These are phyloP conservation scores for Calyptomena viridis DNA, from an alignment of 2,113 vertebrate genomes.

Conservation along the genomic window DNA sequence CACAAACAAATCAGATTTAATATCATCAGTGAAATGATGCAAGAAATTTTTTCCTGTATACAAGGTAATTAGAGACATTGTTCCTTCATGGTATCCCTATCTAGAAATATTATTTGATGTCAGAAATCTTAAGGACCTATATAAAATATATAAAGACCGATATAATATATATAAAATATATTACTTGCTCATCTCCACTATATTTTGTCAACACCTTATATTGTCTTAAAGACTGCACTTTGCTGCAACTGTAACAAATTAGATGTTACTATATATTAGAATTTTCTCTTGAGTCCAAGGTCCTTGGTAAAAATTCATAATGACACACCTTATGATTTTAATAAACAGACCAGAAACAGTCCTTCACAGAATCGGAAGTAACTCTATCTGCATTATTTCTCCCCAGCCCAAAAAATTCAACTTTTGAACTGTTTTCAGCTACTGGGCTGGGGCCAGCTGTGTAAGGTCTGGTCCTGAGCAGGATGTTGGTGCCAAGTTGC, in stretches of 20 bases:
- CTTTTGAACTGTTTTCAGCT: background rate
- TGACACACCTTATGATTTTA: background rate
- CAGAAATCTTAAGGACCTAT: background rate
- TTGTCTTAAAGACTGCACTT: background rate
- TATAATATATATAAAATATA: background rate
- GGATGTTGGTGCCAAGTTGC: background rate
- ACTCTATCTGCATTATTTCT: background rate
- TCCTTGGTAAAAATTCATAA: background rate
- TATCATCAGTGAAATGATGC: constrained; percentile 15
- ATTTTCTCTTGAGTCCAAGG: background rate
- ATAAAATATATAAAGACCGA: no score
- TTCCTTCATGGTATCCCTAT: background rate
- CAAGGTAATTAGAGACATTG: background rate
- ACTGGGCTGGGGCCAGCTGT: background rate
- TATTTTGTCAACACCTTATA: background rate
- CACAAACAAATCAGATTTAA: constrained; percentile 46
- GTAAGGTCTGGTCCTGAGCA: background rate
- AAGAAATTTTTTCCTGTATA: constrained; percentile 8
- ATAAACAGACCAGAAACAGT: background rate
- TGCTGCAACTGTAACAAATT: background rate
- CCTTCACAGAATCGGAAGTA: background rate
- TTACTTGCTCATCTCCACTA: background rate
- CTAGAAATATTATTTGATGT: background rate
- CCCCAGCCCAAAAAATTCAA: background rate
- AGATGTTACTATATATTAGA: background rate